These are phyloP conservation scores for Caerostris extrusa DNA, from an alignment of 1,140 invertebrate genomes.

Conservation along the genomic window DNA sequence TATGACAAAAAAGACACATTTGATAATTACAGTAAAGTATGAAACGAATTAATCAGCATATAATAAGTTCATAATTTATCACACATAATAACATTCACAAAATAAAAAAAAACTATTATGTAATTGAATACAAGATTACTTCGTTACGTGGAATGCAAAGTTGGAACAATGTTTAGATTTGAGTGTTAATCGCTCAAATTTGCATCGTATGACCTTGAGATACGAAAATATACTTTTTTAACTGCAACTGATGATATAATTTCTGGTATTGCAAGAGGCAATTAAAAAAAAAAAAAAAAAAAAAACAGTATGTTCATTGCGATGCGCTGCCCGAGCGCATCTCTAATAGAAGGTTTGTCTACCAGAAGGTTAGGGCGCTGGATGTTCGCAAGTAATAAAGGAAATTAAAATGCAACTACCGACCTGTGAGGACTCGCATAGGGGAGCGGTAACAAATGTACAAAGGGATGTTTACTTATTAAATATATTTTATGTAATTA, in stretches of 20 bases:
- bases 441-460: not conserved
- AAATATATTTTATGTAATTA: too few species aligned
- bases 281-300: not conserved
- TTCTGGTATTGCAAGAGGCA: slow-evolving; percentile 5
- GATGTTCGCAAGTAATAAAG: slow-evolving; percentile 60
- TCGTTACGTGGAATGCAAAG: not conserved
- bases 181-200: not conserved
- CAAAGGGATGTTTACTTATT: too few species aligned
- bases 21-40: too few species aligned
- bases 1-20: too few species aligned
- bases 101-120: too few species aligned
- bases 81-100: too few species aligned
- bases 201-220: not conserved
- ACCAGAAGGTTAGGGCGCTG: slow-evolving; percentile 20
- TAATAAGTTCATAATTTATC: too few species aligned
- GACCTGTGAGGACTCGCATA: not conserved
- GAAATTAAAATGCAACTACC: slow-evolving; percentile 44
- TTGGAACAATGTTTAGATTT: not conserved
- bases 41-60: too few species aligned
- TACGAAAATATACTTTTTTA: not conserved
- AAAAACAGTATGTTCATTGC: not conserved
- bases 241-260: not conserved
- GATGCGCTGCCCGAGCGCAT: not conserved
- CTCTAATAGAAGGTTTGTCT: slow-evolving; percentile 42
- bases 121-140: too few species aligned